phyloP scores from a whole-genome alignment of 1,140 invertebrate species.

The Drosophila eugracilis region DNA sequence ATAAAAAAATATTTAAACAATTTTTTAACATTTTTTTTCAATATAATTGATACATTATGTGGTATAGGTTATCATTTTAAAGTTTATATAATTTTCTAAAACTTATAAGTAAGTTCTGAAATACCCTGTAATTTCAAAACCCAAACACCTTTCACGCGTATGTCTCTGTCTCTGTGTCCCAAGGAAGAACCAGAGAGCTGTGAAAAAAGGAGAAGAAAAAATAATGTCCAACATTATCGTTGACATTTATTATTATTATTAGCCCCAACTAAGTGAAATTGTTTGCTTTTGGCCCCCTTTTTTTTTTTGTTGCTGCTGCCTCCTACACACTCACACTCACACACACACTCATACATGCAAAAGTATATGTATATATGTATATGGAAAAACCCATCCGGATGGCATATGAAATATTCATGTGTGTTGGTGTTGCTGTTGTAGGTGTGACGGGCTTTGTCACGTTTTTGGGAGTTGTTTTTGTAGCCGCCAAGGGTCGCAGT shows the following conservation, averaged over 20 bases:
- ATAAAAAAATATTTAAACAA: too few relatives aligned
- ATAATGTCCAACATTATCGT: constrained; percentile 79
- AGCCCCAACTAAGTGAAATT: constrained; percentile 74
- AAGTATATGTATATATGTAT: constrained; percentile 10
- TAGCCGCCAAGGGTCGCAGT: constrained; percentile 10
- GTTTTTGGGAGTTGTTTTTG: constrained; percentile 61
- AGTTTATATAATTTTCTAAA: too few relatives aligned
- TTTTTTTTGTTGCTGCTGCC: constrained; percentile 22
- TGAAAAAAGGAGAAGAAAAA: constrained; percentile 36
- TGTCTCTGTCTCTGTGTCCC: background rate
- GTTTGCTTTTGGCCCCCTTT: constrained; percentile 58
- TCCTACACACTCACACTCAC: background rate
- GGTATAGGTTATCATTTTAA: too few relatives aligned
- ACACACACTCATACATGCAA: constrained; percentile 2
- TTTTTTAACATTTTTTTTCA: too few relatives aligned
- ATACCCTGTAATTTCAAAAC: constrained; percentile 15
- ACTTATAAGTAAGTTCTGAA: too few relatives aligned
- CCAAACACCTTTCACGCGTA: constrained; percentile 1
- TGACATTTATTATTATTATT: constrained; percentile 83
- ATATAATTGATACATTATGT: too few relatives aligned
- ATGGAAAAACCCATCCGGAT: constrained; percentile 48
- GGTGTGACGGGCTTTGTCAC: constrained; percentile 67
- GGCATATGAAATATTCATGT: constrained; percentile 54
- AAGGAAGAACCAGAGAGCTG: background rate
- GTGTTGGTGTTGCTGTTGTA: constrained; percentile 36